These are phyloP conservation scores for Hololepta plana DNA, from an alignment of 2,888 invertebrate species.

Conservation along the genomic window DNA sequence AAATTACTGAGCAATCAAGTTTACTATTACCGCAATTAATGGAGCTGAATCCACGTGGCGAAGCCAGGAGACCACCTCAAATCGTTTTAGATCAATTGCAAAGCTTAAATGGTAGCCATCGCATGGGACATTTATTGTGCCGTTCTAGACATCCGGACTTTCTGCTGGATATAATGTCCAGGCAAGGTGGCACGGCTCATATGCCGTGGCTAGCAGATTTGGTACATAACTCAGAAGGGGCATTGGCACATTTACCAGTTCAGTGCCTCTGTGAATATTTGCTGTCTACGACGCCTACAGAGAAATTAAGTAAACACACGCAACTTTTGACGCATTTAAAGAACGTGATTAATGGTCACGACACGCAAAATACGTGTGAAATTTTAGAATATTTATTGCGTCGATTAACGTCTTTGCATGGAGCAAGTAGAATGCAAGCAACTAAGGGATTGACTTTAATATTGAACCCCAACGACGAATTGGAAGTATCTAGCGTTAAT, in stretches of 20 bases:
- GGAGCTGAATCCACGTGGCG: constrained; percentile 69
- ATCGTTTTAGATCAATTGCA: constrained; percentile 61
- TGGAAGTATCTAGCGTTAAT: constrained; percentile 17
- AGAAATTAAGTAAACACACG: constrained; percentile 52
- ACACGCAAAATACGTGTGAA: constrained; percentile 47
- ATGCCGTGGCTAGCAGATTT: constrained; percentile 96
- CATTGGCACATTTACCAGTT: constrained; percentile 77
- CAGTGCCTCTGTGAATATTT: constrained; percentile 95
- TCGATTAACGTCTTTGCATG: constrained; percentile 65
- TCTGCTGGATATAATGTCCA: constrained; percentile 77
- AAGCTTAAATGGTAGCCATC: constrained; percentile 54
- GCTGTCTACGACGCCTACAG: constrained; percentile 45
- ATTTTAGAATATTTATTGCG: constrained; percentile 80
- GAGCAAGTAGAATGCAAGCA: constrained; percentile 59
- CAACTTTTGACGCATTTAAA: constrained; percentile 45
- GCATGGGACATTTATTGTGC: constrained; percentile 78
- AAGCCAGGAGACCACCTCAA: constrained; percentile 64
- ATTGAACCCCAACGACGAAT: constrained; percentile 24
- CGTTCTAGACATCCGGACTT: constrained; percentile 80
- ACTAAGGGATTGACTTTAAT: constrained; percentile 31
- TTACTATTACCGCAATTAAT: constrained; percentile 71
- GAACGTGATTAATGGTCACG: constrained; percentile 31
- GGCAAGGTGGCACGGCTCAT: constrained; percentile 58
- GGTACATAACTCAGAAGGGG: constrained; percentile 79
- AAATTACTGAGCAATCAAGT: constrained; percentile 80